Evolutionary conservation across 2,797 vertebrate species (phyloP), one percentile per base, ranked within the genome.

Genomic region (Lepilemur septentrionalis): DNA sequence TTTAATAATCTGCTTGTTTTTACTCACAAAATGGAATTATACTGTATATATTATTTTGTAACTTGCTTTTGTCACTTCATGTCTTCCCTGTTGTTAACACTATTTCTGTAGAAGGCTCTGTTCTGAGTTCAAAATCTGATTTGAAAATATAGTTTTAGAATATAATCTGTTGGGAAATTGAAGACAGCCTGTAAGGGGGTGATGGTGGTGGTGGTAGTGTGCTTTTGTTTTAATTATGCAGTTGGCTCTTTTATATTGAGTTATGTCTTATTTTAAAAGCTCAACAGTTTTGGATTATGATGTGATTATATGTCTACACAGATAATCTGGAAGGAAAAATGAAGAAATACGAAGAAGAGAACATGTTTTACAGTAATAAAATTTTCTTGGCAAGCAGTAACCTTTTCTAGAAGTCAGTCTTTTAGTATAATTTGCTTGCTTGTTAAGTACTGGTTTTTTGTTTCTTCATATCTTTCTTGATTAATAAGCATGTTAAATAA

Each of bases 401-500:
- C 59, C 17, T 95, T 96, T 96, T 97, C 23, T 67, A 80, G 57
- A 95, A 81, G 91, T 92, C 83, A 75, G 32, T 15, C 1, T 9
- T 90, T 86, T 87, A 83, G 35, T 94, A 85, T 85, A 43, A 65
- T 94, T 95, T 96, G 30, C 81, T 95, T 97, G 95, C 90, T 63
- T 94, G 1, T 91, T 78, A 95, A 59, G 48, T 93, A 32, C 14
- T 91, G 59, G 38, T 48, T 96, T 94, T 90, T 80, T 81, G 52
- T 57, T 91, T 95, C 70, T 70, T 89, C 48, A 61, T 95, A 59
- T 94, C 20, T 85, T 86, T 91, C 13, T 90, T 90, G 23, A 20
- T 91, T 95, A 50, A 46, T 96, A 94, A 91, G 46, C 86, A 85
- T 93, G 95, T 85, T 81, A 92, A 98, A 73, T 73, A 91, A 95